Percentiles rank a stretch among this genome's conserved stretches.
These are phyloP conservation scores for Scophthalmus maximus DNA, from an alignment of 2,113 vertebrate genomes.

Conservation along the genomic window DNA sequence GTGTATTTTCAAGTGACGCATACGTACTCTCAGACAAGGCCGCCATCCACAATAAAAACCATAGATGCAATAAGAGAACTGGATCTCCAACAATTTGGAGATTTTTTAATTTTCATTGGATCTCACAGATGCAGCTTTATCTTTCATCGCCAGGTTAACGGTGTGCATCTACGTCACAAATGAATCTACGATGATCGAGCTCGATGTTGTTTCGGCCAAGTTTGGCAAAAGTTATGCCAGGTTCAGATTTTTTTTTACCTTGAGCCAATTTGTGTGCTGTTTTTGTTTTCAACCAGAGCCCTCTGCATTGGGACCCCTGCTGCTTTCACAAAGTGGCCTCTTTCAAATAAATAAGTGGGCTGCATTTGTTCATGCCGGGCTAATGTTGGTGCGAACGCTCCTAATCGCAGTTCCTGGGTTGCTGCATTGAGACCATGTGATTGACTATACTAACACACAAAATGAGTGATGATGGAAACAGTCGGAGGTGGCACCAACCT, in stretches of 20 bases:
- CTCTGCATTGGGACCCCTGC: not conserved
- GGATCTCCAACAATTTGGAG: too few relatives aligned
- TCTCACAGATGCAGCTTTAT: too few relatives aligned
- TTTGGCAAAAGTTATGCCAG: accelerated
- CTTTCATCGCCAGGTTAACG: too few relatives aligned
- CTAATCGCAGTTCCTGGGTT: slow-evolving; percentile 6
- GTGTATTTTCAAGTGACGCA: not conserved
- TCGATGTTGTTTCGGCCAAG: too few relatives aligned
- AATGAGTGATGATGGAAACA: slow-evolving; percentile 22
- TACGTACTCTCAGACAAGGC: not conserved
- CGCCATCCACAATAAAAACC: not conserved
- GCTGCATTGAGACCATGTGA: not conserved
- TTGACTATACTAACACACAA: slow-evolving; percentile 12
- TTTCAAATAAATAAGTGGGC: slow-evolving; percentile 17
- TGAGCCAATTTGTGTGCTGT: not conserved
- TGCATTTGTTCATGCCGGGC: slow-evolving; percentile 14
- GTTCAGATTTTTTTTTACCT: not conserved
- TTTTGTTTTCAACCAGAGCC: not conserved
- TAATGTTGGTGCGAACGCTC: not conserved
- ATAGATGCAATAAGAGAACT: too few relatives aligned
- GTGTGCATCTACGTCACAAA: too few relatives aligned
- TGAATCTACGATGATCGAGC: too few relatives aligned
- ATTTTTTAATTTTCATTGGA: too few relatives aligned
- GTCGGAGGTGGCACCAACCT: slow-evolving; percentile 8
- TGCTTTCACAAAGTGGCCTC: not conserved